Percentiles rank a stretch among this genome's conserved stretches.
Evolutionary conservation across 2,113 vertebrate genomes (phyloP).

Genomic region (Amblyornis subalaris): DNA sequence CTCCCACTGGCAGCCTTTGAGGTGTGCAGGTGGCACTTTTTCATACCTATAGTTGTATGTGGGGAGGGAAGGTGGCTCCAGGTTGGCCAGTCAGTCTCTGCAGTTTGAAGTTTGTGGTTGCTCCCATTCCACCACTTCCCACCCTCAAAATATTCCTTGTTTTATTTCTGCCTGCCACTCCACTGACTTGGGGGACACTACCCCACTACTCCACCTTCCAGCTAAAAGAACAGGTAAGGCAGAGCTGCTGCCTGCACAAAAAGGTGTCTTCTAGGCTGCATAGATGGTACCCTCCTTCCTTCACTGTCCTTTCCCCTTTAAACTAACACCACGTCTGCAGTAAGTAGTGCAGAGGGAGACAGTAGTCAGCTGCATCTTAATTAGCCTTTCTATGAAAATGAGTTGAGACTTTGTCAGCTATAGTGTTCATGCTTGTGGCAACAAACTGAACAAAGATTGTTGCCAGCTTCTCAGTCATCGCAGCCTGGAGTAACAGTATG

Average conservation of each 20-base stretch:
- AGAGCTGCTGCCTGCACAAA: neutral
- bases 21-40: neutral
- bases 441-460: neutral
- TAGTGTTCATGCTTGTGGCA: neutral
- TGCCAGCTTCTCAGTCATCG: fast-evolving
- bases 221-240: conserved; percentile 55
- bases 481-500: neutral
- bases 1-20: neutral
- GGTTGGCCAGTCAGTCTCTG: neutral
- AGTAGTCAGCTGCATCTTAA: neutral
- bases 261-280: neutral
- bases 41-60: neutral
- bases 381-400: neutral
- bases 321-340: neutral
- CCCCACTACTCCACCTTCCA: neutral
- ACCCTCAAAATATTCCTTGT: conserved; percentile 31
- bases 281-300: neutral
- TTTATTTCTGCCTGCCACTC: conserved; percentile 24
- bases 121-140: neutral
- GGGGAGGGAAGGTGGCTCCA: neutral
- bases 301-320: neutral
- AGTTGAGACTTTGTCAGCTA: neutral
- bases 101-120: neutral
- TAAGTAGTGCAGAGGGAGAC: neutral
- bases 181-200: neutral